phyloP scores from a whole-genome alignment of 2,113 vertebrate genomes.

The Actinemys pallida region DNA sequence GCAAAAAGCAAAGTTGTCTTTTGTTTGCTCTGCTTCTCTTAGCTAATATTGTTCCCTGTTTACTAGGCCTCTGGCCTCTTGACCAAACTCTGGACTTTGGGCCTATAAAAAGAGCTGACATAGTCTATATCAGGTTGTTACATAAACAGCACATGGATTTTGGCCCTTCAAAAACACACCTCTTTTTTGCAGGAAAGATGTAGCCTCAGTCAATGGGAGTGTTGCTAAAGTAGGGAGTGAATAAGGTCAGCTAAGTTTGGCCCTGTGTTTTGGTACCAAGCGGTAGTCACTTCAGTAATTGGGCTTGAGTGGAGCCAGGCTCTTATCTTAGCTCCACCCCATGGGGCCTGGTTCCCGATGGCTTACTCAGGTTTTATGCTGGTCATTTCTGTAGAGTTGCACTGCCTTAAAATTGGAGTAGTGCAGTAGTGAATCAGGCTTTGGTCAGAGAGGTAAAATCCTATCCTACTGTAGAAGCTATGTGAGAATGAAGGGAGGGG shows the following conservation, averaged over 20 bases:
- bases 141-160: too few species aligned
- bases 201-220: accelerated
- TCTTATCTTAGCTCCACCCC: neutral
- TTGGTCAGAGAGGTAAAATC: neutral
- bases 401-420: neutral
- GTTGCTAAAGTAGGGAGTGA: neutral
- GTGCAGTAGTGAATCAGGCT: neutral
- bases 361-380: neutral
- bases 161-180: neutral
- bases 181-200: neutral
- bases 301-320: neutral
- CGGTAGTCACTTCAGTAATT: neutral
- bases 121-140: too few species aligned
- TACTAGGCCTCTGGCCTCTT: too few species aligned
- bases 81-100: too few species aligned
- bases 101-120: too few species aligned
- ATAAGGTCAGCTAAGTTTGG: neutral
- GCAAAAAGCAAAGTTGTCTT: too few species aligned
- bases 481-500: neutral
- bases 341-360: neutral
- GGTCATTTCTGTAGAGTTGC: neutral
- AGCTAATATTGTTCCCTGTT: too few species aligned
- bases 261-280: neutral
- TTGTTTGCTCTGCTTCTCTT: too few species aligned
- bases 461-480: neutral